Evolutionary conservation across 2,797 vertebrate species (phyloP).

Genomic region (Neostethus bicornis): DNA sequence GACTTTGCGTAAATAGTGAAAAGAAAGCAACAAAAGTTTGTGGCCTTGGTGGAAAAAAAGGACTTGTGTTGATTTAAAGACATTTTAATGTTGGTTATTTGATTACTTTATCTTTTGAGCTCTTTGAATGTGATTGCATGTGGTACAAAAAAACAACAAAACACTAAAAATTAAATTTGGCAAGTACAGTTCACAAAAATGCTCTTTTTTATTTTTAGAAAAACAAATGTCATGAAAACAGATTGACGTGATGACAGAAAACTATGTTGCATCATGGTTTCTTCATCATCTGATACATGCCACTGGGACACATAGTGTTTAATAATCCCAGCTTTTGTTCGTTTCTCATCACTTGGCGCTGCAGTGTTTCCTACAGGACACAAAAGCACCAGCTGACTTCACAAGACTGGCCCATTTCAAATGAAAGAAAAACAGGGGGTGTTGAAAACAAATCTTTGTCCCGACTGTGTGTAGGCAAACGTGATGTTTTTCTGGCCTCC

Average conservation of each 20-base stretch:
- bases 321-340: background rate
- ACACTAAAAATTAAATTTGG: too few species aligned
- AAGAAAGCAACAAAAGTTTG: too few species aligned
- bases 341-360: background rate
- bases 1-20: too few species aligned
- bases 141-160: background rate
- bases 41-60: too few species aligned
- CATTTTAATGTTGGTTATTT: too few species aligned
- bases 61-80: too few species aligned
- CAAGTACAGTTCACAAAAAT: too few species aligned
- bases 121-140: too few species aligned
- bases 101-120: background rate
- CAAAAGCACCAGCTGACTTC: conserved; percentile 56
- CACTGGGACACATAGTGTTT: background rate
- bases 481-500: background rate
- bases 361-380: background rate
- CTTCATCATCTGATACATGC: background rate
- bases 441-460: background rate
- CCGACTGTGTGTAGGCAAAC: conserved; percentile 20
- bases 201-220: too few species aligned
- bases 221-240: too few species aligned
- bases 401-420: conserved; percentile 20
- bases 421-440: background rate
- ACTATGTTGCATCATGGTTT: background rate
- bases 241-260: background rate